Percentiles rank a stretch among this genome's conserved stretches.
Conservation (phyloP, 1,140 invertebrate species). For the Triops longicaudatus region DNA sequence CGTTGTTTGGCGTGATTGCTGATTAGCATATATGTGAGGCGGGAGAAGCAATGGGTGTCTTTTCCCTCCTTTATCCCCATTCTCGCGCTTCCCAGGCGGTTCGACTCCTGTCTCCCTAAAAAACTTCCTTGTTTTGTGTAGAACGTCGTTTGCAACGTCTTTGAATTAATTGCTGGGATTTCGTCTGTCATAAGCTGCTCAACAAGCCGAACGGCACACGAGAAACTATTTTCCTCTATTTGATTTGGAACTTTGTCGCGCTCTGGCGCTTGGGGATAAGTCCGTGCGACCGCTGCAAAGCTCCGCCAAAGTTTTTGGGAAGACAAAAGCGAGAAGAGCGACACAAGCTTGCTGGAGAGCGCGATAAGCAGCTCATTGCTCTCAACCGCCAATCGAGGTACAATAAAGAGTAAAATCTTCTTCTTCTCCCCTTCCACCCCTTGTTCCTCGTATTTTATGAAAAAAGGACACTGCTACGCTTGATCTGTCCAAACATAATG, state of each 20-base stretch:
- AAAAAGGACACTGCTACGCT: neutral
- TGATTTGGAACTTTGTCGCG: slow-evolving; percentile 3
- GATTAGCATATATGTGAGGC: neutral
- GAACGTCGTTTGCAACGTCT: neutral
- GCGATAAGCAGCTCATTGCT: slow-evolving; percentile 1
- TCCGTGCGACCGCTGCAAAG: neutral
- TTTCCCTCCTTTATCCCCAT: neutral
- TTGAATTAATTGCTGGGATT: slow-evolving; percentile 3
- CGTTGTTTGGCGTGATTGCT: slow-evolving; percentile 4
- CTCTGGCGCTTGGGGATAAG: neutral
- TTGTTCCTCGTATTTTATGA: neutral
- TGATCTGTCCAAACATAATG: neutral
- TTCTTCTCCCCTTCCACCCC: neutral
- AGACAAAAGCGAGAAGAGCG: neutral
- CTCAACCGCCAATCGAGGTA: neutral
- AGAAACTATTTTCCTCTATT: neutral
- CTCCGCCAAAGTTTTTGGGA: neutral
- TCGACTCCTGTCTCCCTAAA: neutral
- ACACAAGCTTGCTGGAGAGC: neutral
- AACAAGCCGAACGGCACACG: slow-evolving; percentile 1
- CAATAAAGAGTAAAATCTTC: neutral
- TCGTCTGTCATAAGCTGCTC: neutral
- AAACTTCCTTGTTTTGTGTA: neutral
- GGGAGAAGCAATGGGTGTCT: neutral
- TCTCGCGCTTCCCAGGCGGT: neutral